A percentile compares a stretch with the other conserved stretches of the same genome.
Evolutionary conservation across 2,797 vertebrate species (phyloP).

Genomic region (Rhynchotus rufescens): DNA sequence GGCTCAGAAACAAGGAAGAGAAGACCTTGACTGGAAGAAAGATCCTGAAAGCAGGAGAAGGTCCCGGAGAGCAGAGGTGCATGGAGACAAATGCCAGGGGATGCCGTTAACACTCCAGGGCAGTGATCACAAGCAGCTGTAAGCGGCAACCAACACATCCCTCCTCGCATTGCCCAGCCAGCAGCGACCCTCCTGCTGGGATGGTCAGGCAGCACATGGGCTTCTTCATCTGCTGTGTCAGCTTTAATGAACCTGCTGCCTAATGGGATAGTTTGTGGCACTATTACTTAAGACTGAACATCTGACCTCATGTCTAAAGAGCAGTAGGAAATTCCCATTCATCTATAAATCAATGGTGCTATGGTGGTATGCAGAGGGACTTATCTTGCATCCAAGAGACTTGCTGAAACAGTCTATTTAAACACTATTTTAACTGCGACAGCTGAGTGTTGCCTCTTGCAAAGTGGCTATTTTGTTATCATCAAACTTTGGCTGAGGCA

Average conservation of each 20-base stretch:
- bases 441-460: neutral
- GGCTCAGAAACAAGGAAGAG: neutral
- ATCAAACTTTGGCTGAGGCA: neutral
- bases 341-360: neutral
- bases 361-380: neutral
- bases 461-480: neutral
- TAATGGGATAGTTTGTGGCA: neutral
- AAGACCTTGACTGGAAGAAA: neutral
- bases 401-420: neutral
- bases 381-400: neutral
- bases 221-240: neutral
- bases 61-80: neutral
- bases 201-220: neutral
- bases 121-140: neutral
- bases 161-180: neutral
- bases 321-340: neutral
- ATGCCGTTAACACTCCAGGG: neutral
- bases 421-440: neutral
- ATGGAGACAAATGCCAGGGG: neutral
- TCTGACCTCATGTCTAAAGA: neutral
- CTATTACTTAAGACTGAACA: neutral
- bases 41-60: neutral
- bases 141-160: neutral
- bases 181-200: neutral
- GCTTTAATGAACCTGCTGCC: neutral